Base-by-base conservation (phyloP, 1,140 invertebrate genomes). In the Apis cerana region DNA sequence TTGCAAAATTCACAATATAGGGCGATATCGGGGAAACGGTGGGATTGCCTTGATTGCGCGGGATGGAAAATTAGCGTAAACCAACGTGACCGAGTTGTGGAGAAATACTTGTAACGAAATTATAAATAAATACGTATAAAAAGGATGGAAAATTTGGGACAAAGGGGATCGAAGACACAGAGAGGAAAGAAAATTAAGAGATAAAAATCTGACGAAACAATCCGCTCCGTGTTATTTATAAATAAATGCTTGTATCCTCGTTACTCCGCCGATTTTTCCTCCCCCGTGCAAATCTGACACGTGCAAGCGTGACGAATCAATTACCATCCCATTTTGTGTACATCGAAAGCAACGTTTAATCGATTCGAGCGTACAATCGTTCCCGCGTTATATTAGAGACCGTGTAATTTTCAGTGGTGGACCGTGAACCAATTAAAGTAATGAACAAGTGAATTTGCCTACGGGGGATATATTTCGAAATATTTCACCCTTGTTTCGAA, bases 401-500 rank as follows among this genome's bases (percentile, higher is more conserved):
- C 43, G 56, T 64, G 82, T 75, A 84, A 84, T 33, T 84, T 84
- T 84, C 56, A 48, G 70, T 43, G 21, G 43, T 50, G 54, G 50
- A 50, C 59, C 59, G 71, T 62, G 56, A 48, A 64, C 71, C 78
- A 84, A 84, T 84, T 84, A 84, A 84, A 84, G 79, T 84, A 84
- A 84, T 84, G 83, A 84, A 84, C 70, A 58, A 58, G 27, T 72
- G 74, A 84, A 81, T 80, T 84, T 72, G 43, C 65, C 56, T 15
- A 17, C 58, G 43, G 33, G 33, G 33, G 33, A 33, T 33, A 43
- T 43, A 43, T 52, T 27, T 27, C 43, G 21, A 76, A 52, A 62
- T 62, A 64, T 76, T 52, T 64, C 61, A 48, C 43, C 43, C 11
- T 52, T 52, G 23, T 12, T 21, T 50, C 33, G 33, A 33, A 27